phyloP scores from a whole-genome alignment of 2,888 invertebrate species.

The Chymomyza procnemis region DNA sequence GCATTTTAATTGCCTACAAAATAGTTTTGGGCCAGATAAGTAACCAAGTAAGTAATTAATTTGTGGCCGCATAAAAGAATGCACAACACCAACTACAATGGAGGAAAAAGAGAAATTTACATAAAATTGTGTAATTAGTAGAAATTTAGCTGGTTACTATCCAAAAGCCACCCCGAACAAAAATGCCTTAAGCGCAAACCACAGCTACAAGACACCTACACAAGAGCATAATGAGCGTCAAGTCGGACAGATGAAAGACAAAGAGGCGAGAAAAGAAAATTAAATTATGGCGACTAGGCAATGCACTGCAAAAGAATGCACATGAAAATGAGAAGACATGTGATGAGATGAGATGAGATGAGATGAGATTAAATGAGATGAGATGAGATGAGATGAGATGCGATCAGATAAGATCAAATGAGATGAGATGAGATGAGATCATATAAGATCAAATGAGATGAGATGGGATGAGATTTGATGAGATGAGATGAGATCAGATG shows the following conservation, averaged over 20 bases:
- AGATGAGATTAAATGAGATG: too few relatives aligned
- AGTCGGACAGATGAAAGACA: slow-evolving; percentile 2
- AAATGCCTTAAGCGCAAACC: not conserved
- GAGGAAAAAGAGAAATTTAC: slow-evolving; percentile 60
- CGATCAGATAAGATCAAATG: too few relatives aligned
- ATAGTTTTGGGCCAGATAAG: slow-evolving; percentile 26
- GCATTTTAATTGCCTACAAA: slow-evolving; percentile 66
- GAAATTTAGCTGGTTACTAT: slow-evolving; percentile 36
- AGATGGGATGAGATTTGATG: too few relatives aligned
- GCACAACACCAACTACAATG: not conserved
- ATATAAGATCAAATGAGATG: too few relatives aligned
- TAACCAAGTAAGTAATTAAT: slow-evolving; percentile 61
- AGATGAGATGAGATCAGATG: too few relatives aligned
- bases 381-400: too few relatives aligned
- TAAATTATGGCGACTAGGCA: too few relatives aligned
- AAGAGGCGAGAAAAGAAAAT: not conserved
- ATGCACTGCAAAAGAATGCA: too few relatives aligned
- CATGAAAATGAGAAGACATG: too few relatives aligned
- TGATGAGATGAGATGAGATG: too few relatives aligned
- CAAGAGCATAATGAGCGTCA: not conserved
- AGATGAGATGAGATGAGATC: too few relatives aligned
- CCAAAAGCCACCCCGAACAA: not conserved
- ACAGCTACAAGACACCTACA: not conserved
- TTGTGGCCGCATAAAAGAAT: slow-evolving; percentile 56
- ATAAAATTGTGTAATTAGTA: slow-evolving; percentile 68